A percentile compares a stretch with the other conserved stretches of the same genome.
Conservation (phyloP, 2,797 vertebrate genomes). For the Sebastes goodei region DNA sequence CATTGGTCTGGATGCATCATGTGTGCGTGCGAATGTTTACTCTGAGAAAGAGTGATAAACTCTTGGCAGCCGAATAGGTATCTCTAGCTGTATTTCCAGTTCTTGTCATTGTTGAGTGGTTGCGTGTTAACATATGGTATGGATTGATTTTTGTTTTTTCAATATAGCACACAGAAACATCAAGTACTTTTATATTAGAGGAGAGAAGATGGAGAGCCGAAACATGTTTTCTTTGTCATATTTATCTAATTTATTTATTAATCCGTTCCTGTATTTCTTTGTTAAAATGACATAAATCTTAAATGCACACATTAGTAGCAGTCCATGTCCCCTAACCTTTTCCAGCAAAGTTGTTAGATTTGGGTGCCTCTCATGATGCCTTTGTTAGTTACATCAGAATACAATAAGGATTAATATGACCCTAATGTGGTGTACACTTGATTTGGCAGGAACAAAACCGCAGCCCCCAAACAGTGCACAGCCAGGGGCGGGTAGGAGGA, state of each 20-base stretch:
- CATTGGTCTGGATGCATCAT: background rate
- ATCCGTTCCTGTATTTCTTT: background rate
- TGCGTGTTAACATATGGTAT: background rate
- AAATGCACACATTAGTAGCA: background rate
- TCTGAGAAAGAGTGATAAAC: background rate
- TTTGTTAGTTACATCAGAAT: conserved; percentile 33
- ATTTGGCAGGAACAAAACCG: conserved; percentile 70
- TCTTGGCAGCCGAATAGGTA: background rate
- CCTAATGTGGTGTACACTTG: conserved; percentile 58
- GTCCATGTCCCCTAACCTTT: background rate
- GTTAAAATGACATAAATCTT: background rate
- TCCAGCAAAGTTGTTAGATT: background rate
- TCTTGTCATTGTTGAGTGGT: background rate
- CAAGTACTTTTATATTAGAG: background rate
- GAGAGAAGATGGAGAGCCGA: background rate
- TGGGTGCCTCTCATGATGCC: background rate
- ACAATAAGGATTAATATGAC: conserved; percentile 58
- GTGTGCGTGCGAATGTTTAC: background rate
- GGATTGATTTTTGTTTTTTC: background rate
- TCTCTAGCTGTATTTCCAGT: background rate
- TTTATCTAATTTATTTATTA: background rate
- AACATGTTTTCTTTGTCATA: background rate
- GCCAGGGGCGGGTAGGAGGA: conserved; percentile 15
- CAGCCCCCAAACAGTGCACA: conserved; percentile 19
- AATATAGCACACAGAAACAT: background rate